Percentiles rank a stretch among this genome's conserved stretches.
These are phyloP conservation scores for Spodoptera littoralis DNA, from an alignment of 2,888 invertebrate species.

Conservation along the genomic window DNA sequence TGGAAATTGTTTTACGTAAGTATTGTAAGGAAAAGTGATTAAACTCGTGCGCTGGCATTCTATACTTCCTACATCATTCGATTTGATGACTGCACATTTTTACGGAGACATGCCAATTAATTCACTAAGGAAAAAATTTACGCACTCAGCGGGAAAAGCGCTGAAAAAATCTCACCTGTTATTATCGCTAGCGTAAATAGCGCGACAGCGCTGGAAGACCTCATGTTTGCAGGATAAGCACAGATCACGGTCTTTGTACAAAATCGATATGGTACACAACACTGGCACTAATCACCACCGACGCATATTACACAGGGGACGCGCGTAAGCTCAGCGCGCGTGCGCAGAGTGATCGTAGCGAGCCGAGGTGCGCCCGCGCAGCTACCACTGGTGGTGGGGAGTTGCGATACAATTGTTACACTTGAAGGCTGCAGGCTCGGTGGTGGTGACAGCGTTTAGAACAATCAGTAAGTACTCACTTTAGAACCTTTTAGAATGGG, in stretches of 20 bases:
- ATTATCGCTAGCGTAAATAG: conserved; percentile 75
- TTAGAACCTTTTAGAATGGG: conserved; percentile 16
- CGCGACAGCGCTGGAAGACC: conserved; percentile 79
- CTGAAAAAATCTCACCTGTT: conserved; percentile 72
- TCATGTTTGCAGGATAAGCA: conserved; percentile 71
- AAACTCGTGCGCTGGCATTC: conserved; percentile 14
- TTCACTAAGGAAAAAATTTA: conserved; percentile 7
- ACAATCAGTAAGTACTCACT: conserved; percentile 19
- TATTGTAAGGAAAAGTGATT: conserved; percentile 33
- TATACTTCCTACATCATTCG: conserved; percentile 31
- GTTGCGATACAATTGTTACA: conserved; percentile 69
- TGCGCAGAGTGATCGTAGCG: conserved; percentile 72
- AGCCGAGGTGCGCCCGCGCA: conserved; percentile 52
- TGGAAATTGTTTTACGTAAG: conserved; percentile 31
- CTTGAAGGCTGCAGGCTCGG: conserved; percentile 63
- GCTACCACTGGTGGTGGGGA: conserved; percentile 66
- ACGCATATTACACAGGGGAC: conserved; percentile 79
- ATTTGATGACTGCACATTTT: conserved; percentile 45
- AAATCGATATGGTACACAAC: conserved; percentile 77
- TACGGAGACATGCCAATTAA: conserved; percentile 24
- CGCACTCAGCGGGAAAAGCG: not conserved
- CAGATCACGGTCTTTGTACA: conserved; percentile 70
- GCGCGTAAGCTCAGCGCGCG: conserved; percentile 85
- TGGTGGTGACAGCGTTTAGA: conserved; percentile 48
- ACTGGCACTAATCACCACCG: conserved; percentile 84